Conservation (phyloP, 2,888 invertebrate genomes). For the Drosophila anomalipes region DNA sequence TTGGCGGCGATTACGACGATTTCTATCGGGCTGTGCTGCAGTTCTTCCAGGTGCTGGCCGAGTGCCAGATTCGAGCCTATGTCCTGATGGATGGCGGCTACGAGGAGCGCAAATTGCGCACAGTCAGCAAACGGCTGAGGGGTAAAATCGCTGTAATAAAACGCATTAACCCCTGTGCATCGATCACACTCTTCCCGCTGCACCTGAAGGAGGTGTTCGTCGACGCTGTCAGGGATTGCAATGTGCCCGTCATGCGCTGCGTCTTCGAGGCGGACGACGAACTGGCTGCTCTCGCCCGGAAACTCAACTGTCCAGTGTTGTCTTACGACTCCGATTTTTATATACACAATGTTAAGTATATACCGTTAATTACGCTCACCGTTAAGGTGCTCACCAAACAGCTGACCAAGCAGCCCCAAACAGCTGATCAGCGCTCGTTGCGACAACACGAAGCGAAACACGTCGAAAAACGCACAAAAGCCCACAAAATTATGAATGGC, state of each 20-base stretch:
- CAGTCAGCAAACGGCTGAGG: conserved; percentile 87
- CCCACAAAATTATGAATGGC: conserved; percentile 67
- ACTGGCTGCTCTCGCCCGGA: conserved; percentile 92
- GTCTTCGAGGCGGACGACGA: conserved; percentile 96
- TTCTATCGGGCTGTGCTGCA: conserved; percentile 88
- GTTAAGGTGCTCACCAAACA: conserved; percentile 85
- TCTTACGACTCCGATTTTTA: conserved; percentile 98
- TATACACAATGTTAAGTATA: conserved; percentile 93
- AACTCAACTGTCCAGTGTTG: conserved; percentile 93
- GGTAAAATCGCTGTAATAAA: conserved; percentile 88
- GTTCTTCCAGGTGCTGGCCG: conserved; percentile 89
- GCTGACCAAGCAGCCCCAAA: conserved; percentile 9
- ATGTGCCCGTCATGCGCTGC: conserved; percentile 89
- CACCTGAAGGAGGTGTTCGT: conserved; percentile 91
- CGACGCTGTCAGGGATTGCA: conserved; percentile 88
- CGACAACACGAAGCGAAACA: conserved; percentile 77
- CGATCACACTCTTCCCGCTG: conserved; percentile 90
- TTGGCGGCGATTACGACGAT: conserved; percentile 94
- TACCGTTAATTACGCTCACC: conserved; percentile 90
- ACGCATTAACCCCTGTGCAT: conserved; percentile 87
- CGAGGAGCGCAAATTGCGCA: conserved; percentile 90
- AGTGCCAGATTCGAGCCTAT: conserved; percentile 90
- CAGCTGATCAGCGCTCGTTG: conserved; percentile 34
- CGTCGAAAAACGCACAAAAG: conserved; percentile 80
- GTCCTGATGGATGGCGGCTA: conserved; percentile 93